These are phyloP conservation scores for Calliphora vomitoria DNA, from an alignment of 2,888 invertebrate species.

Conservation along the genomic window DNA sequence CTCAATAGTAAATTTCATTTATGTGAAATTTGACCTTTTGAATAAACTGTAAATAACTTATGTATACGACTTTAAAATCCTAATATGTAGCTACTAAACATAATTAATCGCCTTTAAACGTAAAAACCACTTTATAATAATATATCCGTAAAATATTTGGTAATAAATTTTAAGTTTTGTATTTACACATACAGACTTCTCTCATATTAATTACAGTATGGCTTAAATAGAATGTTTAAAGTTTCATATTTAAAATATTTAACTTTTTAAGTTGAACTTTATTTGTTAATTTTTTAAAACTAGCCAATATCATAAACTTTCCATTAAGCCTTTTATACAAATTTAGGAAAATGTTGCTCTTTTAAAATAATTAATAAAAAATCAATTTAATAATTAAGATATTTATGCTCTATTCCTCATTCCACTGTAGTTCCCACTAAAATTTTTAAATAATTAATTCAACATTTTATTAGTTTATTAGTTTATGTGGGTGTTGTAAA, in stretches of 20 bases:
- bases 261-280: too few species aligned
- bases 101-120: background rate
- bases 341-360: too few species aligned
- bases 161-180: background rate
- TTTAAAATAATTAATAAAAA: too few species aligned
- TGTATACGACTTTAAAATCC: background rate
- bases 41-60: background rate
- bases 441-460: slow-evolving; percentile 5
- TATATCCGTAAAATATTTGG: slow-evolving; percentile 1
- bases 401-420: background rate
- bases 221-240: background rate
- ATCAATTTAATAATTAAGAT: background rate
- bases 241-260: too few species aligned
- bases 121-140: background rate
- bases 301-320: too few species aligned
- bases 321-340: too few species aligned
- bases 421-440: background rate
- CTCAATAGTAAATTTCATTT: background rate
- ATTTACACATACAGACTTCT: background rate
- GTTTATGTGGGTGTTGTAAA: slow-evolving; percentile 21
- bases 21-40: background rate
- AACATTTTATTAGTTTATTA: background rate
- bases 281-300: too few species aligned
- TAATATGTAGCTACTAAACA: background rate
- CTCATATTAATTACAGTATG: background rate